Conservation (phyloP, 1,140 invertebrate species). For the Macrobrachium rosenbergii region DNA sequence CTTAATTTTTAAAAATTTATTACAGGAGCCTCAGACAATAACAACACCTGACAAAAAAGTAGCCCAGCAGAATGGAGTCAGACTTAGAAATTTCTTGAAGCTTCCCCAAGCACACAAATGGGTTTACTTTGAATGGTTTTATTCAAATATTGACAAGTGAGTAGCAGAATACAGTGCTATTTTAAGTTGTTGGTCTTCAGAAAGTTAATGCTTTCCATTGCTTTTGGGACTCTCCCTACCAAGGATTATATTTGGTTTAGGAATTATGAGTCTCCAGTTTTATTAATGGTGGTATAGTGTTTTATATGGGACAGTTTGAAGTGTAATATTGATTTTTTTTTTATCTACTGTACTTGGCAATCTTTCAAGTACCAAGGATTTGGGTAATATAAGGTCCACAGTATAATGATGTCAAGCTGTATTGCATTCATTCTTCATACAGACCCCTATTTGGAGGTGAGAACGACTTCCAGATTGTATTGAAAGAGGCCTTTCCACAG, state of each 20-base stretch:
- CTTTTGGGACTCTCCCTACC: too few species aligned
- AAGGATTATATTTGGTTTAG: too few species aligned
- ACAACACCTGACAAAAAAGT: constrained; percentile 75
- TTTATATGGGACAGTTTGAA: too few species aligned
- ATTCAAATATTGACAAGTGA: constrained; percentile 94
- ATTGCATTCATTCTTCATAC: constrained; percentile 10
- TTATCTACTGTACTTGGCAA: too few species aligned
- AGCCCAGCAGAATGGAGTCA: constrained; percentile 90
- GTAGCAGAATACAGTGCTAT: constrained; percentile 67
- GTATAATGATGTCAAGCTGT: background rate
- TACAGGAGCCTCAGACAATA: constrained; percentile 49
- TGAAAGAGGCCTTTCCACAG: constrained; percentile 81
- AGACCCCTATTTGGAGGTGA: constrained; percentile 94
- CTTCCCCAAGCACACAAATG: constrained; percentile 98
- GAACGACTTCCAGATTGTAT: constrained; percentile 73
- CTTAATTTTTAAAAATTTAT: too few species aligned
- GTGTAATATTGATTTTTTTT: too few species aligned
- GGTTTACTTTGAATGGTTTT: constrained; percentile 99
- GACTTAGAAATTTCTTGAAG: constrained; percentile 95
- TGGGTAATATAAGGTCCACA: too few species aligned
- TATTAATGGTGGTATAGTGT: too few species aligned
- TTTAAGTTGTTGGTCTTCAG: too few species aligned
- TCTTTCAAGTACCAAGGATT: too few species aligned
- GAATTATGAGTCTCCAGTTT: too few species aligned
- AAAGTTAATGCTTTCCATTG: too few species aligned